A percentile compares a stretch with the other conserved stretches of the same genome.
These are phyloP conservation scores for Distichodus sexfasciatus DNA, from an alignment of 2,797 vertebrate genomes.

Conservation along the genomic window DNA sequence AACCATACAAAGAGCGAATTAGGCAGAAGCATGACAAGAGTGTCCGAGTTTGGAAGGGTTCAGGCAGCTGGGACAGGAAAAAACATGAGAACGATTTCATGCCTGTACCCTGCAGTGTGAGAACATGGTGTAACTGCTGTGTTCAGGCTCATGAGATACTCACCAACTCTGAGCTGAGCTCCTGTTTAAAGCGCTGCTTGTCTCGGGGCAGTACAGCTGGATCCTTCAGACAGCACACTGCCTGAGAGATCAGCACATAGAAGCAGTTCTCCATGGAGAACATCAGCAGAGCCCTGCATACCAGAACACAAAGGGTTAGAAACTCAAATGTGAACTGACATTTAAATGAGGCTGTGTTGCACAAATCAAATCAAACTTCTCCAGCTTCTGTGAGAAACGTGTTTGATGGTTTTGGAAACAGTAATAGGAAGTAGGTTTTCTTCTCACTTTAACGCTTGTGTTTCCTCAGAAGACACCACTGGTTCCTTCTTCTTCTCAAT, in stretches of 20 bases:
- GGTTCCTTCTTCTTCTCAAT: slow-evolving; percentile 97
- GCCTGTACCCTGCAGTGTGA: no score
- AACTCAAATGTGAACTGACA: no score
- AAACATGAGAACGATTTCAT: no score
- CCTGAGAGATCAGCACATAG: slow-evolving; percentile 97
- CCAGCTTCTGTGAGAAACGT: neutral
- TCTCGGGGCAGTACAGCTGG: slow-evolving; percentile 83
- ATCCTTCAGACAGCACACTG: slow-evolving; percentile 89
- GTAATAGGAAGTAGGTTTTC: neutral
- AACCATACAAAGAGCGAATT: no score
- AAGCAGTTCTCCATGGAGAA: slow-evolving; percentile 99
- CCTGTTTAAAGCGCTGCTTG: slow-evolving; percentile 97
- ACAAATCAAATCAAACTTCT: no score
- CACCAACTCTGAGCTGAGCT: slow-evolving; percentile 97
- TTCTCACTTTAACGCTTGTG: slow-evolving; percentile 87
- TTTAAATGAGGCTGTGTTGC: no score
- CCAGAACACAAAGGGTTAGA: neutral
- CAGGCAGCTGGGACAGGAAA: no score
- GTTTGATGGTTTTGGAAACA: neutral
- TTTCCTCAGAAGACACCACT: slow-evolving; percentile 84
- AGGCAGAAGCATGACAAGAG: no score
- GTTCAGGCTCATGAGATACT: slow-evolving; percentile 20
- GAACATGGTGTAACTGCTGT: no score
- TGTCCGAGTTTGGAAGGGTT: no score
- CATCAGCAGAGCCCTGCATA: slow-evolving; percentile 87